These are phyloP conservation scores for Chymomyza amoena DNA, from an alignment of 2,888 invertebrate species.

Conservation along the genomic window DNA sequence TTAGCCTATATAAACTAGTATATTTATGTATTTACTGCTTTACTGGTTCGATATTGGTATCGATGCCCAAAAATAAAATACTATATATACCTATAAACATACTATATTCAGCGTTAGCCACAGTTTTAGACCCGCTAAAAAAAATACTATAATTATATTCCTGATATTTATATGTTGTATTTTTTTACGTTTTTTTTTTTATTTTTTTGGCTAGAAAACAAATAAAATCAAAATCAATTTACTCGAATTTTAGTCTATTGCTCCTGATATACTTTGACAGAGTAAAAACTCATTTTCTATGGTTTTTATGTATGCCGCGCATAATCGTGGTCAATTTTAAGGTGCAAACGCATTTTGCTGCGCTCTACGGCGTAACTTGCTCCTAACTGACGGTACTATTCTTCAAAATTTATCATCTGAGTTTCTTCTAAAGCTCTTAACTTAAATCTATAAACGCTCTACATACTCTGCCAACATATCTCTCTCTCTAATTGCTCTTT, in stretches of 20 bases:
- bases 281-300: conserved; percentile 60
- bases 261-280: conserved; percentile 78
- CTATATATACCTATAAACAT: too few relatives aligned
- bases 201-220: conserved; percentile 57
- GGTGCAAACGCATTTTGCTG: conserved; percentile 51
- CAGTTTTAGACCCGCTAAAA: not conserved
- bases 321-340: conserved; percentile 76
- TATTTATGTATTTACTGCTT: conserved; percentile 23
- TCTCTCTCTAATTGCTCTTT: too few relatives aligned
- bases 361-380: conserved; percentile 16
- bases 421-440: too few relatives aligned
- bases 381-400: not conserved
- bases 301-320: conserved; percentile 55
- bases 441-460: too few relatives aligned
- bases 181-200: conserved; percentile 15
- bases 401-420: too few relatives aligned
- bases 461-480: too few relatives aligned
- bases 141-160: conserved; percentile 12
- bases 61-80: not conserved
- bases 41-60: conserved; percentile 17
- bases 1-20: conserved; percentile 18
- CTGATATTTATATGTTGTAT: conserved; percentile 11
- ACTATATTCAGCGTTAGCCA: not conserved
- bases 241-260: conserved; percentile 78
- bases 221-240: conserved; percentile 54